These are phyloP conservation scores for Catharus ustulatus DNA, from an alignment of 2,797 vertebrate species.

Conservation along the genomic window DNA sequence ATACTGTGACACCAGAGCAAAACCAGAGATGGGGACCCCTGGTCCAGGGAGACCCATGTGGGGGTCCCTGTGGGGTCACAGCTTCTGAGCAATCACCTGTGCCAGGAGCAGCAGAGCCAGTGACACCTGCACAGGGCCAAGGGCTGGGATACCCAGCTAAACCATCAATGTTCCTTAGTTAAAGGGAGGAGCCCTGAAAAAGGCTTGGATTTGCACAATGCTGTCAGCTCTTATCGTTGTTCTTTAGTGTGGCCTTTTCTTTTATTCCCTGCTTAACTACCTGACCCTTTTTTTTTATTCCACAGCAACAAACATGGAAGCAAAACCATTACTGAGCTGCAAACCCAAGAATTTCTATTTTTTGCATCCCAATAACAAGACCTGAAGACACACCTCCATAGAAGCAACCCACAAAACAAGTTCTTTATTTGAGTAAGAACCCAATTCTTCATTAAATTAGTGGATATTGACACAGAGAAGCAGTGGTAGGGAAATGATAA, in stretches of 20 bases:
- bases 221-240: background rate
- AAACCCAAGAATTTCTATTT: background rate
- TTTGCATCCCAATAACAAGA: background rate
- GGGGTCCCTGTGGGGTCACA: background rate
- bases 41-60: background rate
- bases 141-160: background rate
- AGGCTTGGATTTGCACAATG: background rate
- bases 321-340: background rate
- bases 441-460: background rate
- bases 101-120: background rate
- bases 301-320: background rate
- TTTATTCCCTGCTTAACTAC: background rate
- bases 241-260: background rate
- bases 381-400: background rate
- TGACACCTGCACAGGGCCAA: background rate
- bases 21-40: fast-evolving
- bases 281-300: background rate
- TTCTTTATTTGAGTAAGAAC: background rate
- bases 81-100: background rate
- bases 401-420: background rate
- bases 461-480: background rate
- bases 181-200: background rate
- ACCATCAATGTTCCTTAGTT: background rate
- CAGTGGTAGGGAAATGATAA: background rate
- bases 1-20: background rate